Conservation (phyloP, 2,797 vertebrate species). For the Micromesistius poutassou region DNA sequence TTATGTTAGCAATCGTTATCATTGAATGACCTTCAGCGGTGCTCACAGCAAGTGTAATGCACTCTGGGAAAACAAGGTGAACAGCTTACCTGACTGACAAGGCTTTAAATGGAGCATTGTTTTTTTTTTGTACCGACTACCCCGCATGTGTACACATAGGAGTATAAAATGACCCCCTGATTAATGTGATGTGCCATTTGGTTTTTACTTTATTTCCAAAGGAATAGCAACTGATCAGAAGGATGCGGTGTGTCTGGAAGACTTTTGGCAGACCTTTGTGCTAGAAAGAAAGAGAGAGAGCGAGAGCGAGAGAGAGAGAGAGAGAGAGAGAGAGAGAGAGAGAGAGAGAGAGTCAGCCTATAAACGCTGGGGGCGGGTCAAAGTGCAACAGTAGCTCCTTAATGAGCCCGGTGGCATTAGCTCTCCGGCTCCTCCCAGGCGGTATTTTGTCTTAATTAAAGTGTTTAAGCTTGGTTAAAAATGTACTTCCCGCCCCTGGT, state of each 20-base stretch:
- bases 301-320: neutral
- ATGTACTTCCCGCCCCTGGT: constrained; percentile 53
- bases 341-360: neutral
- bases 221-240: neutral
- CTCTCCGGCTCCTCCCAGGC: constrained; percentile 55
- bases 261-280: neutral
- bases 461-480: constrained; percentile 55
- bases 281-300: neutral
- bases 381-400: constrained; percentile 46
- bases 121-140: neutral
- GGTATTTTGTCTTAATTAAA: constrained; percentile 63
- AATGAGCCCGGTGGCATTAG: constrained; percentile 59
- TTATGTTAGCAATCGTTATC: constrained; percentile 39
- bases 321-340: neutral
- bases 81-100: neutral
- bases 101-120: neutral
- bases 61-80: constrained; percentile 19
- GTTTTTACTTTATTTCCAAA: neutral
- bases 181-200: neutral
- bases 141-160: neutral
- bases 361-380: neutral
- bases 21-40: constrained; percentile 37
- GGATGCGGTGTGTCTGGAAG: neutral
- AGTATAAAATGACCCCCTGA: neutral
- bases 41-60: neutral